Conservation (phyloP, 2,888 invertebrate genomes). For the Linyphia triangularis region DNA sequence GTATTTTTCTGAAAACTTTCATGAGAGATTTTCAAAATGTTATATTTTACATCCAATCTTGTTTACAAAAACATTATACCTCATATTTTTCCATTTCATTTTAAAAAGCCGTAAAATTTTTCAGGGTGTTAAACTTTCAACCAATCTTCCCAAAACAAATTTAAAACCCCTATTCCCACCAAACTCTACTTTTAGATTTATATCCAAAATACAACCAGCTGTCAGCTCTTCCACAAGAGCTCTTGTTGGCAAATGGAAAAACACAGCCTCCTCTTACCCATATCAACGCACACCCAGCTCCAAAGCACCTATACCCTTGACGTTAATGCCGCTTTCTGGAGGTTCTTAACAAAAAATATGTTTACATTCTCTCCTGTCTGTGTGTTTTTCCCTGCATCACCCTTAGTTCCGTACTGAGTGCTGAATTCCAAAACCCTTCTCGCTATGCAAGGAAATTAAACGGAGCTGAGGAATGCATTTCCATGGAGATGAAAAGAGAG, state of each 20-base stretch:
- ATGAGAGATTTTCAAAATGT: too few relatives aligned
- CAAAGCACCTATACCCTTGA: conserved; percentile 2
- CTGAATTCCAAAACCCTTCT: conserved; percentile 25
- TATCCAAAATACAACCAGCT: too few relatives aligned
- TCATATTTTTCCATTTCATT: too few relatives aligned
- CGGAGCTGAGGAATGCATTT: conserved; percentile 73
- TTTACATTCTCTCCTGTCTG: conserved; percentile 44
- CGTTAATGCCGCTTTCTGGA: conserved; percentile 14
- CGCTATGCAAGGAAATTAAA: conserved; percentile 66
- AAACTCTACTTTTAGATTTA: too few relatives aligned
- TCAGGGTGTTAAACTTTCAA: too few relatives aligned
- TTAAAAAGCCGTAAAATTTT: too few relatives aligned
- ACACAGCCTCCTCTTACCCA: background rate
- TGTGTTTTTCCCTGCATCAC: background rate
- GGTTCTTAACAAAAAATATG: conserved; percentile 43
- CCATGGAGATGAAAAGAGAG: conserved; percentile 71
- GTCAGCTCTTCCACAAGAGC: background rate
- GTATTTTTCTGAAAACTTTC: too few relatives aligned
- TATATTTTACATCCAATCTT: too few relatives aligned
- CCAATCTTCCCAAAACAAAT: too few relatives aligned
- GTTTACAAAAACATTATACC: too few relatives aligned
- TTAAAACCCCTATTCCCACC: too few relatives aligned
- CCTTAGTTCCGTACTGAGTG: background rate
- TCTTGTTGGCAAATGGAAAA: conserved; percentile 9
- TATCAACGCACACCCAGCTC: conserved; percentile 5